A percentile compares a stretch with the other conserved stretches of the same genome.
These are phyloP conservation scores for Drymodes brunneopygia DNA, from an alignment of 2,113 vertebrate species.

Conservation along the genomic window DNA sequence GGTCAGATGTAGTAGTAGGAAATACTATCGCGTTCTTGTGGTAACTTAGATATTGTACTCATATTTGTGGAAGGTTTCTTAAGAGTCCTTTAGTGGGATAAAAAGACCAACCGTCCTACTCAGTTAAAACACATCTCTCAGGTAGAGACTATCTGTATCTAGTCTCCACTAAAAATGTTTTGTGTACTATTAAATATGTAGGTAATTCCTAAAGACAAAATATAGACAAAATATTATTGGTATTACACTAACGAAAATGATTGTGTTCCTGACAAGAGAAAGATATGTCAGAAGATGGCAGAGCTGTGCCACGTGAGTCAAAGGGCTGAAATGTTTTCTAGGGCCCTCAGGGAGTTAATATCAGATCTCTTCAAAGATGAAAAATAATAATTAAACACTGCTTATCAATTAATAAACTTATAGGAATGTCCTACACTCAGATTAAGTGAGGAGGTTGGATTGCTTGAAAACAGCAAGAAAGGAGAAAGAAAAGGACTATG, in stretches of 20 bases:
- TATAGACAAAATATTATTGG: neutral
- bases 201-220: neutral
- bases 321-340: conserved; percentile 45
- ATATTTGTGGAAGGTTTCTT: neutral
- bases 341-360: conserved; percentile 72
- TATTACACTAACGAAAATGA: neutral
- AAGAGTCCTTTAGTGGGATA: neutral
- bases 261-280: conserved; percentile 16
- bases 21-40: neutral
- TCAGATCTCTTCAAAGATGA: conserved; percentile 69
- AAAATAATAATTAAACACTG: conserved; percentile 82
- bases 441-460: conserved; percentile 68
- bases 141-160: neutral
- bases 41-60: neutral
- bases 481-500: conserved; percentile 65
- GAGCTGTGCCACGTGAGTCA: conserved; percentile 60
- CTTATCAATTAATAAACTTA: conserved; percentile 79
- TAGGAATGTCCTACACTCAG: conserved; percentile 73
- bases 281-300: conserved; percentile 62
- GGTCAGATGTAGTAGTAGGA: neutral
- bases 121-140: neutral
- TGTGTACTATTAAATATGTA: neutral
- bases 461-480: conserved; percentile 77
- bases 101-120: neutral
- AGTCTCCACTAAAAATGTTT: neutral